Percentiles rank a stretch among this genome's conserved stretches.
These are phyloP conservation scores for Nomada ruficornis DNA, from an alignment of 2,888 invertebrate species.

Conservation along the genomic window DNA sequence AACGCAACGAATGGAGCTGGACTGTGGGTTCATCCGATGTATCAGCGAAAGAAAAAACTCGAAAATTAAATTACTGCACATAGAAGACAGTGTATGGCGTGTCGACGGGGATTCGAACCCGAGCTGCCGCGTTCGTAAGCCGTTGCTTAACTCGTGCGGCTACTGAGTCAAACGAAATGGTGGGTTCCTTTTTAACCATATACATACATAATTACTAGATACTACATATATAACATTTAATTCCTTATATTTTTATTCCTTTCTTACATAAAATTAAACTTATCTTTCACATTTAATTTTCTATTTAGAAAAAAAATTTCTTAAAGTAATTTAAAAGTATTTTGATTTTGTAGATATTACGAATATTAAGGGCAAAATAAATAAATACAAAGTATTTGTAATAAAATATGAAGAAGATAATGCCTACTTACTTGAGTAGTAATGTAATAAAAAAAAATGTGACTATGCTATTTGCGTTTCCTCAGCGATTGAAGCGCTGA, in stretches of 20 bases:
- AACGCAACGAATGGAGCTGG: slow-evolving; percentile 67
- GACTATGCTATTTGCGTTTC: not conserved
- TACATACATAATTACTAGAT: too few relatives aligned
- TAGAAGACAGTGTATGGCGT: not conserved
- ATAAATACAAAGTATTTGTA: not conserved
- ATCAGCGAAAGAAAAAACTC: not conserved
- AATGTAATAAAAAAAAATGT: not conserved
- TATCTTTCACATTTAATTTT: too few relatives aligned
- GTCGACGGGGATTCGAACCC: slow-evolving; percentile 51
- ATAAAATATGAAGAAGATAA: not conserved
- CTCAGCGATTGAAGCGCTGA: not conserved
- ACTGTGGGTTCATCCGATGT: slow-evolving; percentile 62
- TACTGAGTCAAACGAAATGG: fast-evolving
- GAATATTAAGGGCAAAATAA: not conserved
- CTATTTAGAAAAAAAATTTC: not conserved
- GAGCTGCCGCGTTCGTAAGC: not conserved
- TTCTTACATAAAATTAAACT: not conserved
- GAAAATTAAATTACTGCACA: not conserved
- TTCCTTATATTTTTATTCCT: not conserved
- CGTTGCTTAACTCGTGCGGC: slow-evolving; percentile 37
- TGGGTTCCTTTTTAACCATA: not conserved
- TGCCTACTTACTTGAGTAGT: too few relatives aligned
- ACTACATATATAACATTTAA: not conserved
- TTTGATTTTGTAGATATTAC: not conserved
- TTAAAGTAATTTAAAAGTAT: not conserved